Evolutionary conservation across 2,113 vertebrate species (phyloP), one percentile per base, ranked within the genome.

Genomic region (Centropristis striata): DNA sequence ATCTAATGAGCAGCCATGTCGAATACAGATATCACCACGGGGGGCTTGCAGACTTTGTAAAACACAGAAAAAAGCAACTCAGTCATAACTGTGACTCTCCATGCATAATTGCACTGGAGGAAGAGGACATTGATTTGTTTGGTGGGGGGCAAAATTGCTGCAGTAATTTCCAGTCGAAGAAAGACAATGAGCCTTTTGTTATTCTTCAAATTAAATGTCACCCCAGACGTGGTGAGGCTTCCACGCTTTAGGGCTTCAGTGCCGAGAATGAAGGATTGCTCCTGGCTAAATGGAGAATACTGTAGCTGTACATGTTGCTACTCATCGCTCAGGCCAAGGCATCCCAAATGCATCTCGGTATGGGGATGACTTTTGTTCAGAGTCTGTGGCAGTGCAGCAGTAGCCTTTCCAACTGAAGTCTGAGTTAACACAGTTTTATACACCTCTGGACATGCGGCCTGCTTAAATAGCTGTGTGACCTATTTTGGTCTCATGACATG

Each of bases 1-100:
- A 71, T 82, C 65, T 92, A 92, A 92, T 89, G 89, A 92, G 90
- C 88, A 70, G 75, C 80, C 67, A 37, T 49, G 77, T 46, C 5
- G 23, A 64, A 87, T 80, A 81, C 71, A 76, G 83, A 88, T 60
- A 81, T 75, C 41, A 71, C 83, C 84, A 63, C 12, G 15, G 80
- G 86, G 71, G 68, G 54, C 61, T 79, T 68, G 42, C 54, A 4
- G 41, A 88, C 83, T 85, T 88, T 88, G 83, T 85, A 75, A 90
- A 85, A 84, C 78, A 84, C 42, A 78, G 51, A 80, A 78, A 32
- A 85, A 75, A 67, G 70, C 59, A 44, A 58, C 80, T 71, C 57
- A 0, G n/a, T 85, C 71, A 68, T 65, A 86, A 86, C 68, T 32
- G 55, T 65, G 71, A 83, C 72, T 81, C 72, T 69, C 78, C 64